These are phyloP conservation scores for Triplophysa yarkandensis DNA, from an alignment of 2,797 vertebrate species.

Conservation along the genomic window DNA sequence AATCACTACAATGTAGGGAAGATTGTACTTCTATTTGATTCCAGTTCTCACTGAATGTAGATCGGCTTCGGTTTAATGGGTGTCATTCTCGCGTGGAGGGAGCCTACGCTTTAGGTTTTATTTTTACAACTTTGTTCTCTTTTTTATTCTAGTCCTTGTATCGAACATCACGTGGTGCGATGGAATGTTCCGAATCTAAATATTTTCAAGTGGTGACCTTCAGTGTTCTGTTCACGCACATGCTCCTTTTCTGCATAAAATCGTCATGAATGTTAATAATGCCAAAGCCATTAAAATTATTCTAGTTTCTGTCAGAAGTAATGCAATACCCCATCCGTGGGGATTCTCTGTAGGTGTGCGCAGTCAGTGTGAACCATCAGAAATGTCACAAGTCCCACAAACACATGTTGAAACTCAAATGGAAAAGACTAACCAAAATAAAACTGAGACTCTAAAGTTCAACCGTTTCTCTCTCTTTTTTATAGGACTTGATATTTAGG, in stretches of 20 bases:
- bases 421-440: slow-evolving; percentile 51
- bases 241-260: slow-evolving; percentile 92
- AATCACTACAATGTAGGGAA: slow-evolving; percentile 71
- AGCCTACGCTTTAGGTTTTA: slow-evolving; percentile 72
- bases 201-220: slow-evolving; percentile 92
- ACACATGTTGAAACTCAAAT: slow-evolving; percentile 77
- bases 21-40: slow-evolving; percentile 68
- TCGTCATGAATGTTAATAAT: slow-evolving; percentile 96
- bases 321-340: slow-evolving; percentile 84
- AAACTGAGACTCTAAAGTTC: slow-evolving; percentile 42
- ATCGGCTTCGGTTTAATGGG: slow-evolving; percentile 70
- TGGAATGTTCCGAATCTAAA: slow-evolving; percentile 84
- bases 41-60: slow-evolving; percentile 53
- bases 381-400: slow-evolving; percentile 76
- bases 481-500: background rate
- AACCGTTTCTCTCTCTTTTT: background rate
- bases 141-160: slow-evolving; percentile 65
- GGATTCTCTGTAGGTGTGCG: slow-evolving; percentile 78
- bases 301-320: slow-evolving; percentile 80
- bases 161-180: slow-evolving; percentile 80
- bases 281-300: slow-evolving; percentile 93
- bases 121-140: slow-evolving; percentile 66
- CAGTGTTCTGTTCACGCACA: slow-evolving; percentile 98
- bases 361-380: slow-evolving; percentile 84
- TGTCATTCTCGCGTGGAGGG: slow-evolving; percentile 66